Percentiles rank a stretch among this genome's conserved stretches.
phyloP scores from a whole-genome alignment of 1,140 invertebrate species.

The Musca domestica region DNA sequence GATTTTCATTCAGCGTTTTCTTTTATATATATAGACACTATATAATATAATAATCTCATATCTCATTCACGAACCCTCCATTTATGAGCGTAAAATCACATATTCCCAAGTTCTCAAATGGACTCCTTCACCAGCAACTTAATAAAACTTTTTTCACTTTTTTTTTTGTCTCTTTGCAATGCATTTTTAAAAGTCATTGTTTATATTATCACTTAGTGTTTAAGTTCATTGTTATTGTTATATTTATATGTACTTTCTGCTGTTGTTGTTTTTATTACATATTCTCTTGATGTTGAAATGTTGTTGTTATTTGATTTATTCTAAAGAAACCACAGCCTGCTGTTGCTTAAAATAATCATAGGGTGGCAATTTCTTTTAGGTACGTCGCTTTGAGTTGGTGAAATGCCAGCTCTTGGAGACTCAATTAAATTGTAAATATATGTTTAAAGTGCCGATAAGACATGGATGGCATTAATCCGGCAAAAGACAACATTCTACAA shows the following conservation, averaged over 20 bases:
- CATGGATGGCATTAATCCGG: too few relatives aligned
- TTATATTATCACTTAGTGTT: slow-evolving; percentile 17
- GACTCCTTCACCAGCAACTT: too few relatives aligned
- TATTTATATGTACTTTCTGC: background rate
- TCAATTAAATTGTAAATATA: slow-evolving; percentile 16
- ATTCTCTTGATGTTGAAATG: background rate
- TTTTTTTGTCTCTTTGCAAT: slow-evolving; percentile 11
- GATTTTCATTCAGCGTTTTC: too few relatives aligned
- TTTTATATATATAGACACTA: too few relatives aligned
- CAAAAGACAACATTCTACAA: too few relatives aligned
- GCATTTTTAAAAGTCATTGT: background rate
- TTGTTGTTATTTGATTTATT: background rate
- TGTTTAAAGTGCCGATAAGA: background rate
- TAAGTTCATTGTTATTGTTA: slow-evolving; percentile 11
- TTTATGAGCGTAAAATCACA: too few relatives aligned
- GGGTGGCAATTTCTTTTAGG: too few relatives aligned
- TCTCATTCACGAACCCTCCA: too few relatives aligned
- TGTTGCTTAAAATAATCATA: too few relatives aligned
- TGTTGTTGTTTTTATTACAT: background rate
- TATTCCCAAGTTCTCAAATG: too few relatives aligned
- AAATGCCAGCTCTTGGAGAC: background rate
- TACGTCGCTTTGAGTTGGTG: too few relatives aligned
- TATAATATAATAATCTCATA: too few relatives aligned
- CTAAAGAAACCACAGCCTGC: background rate
- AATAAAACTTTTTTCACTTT: background rate